Conservation (phyloP, 2,113 vertebrate genomes). For the Zosterops japonicus region DNA sequence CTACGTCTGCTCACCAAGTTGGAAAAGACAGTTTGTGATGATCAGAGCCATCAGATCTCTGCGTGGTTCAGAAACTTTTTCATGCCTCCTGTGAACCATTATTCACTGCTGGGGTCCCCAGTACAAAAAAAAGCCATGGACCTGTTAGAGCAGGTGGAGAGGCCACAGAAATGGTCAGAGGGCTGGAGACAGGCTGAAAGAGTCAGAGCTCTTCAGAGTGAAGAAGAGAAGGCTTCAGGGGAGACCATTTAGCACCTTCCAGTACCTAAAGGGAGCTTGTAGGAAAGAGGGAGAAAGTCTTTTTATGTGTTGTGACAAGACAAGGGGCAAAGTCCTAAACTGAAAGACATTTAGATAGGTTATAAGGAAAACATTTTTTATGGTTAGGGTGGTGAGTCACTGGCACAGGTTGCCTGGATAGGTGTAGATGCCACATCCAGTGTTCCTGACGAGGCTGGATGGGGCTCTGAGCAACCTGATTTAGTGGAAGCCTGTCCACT, state of each 20-base stretch:
- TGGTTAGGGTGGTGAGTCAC: neutral
- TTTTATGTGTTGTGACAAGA: neutral
- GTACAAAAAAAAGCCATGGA: neutral
- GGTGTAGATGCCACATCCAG: neutral
- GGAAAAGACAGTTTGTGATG: neutral
- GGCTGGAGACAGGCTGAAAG: neutral
- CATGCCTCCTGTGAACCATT: neutral
- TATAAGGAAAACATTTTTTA: neutral
- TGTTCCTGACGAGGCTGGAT: neutral
- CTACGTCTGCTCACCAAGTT: neutral
- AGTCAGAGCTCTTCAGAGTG: neutral
- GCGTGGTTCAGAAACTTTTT: neutral
- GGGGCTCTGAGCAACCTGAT: neutral
- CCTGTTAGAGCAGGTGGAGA: neutral
- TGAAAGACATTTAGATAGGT: neutral
- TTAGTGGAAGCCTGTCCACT: neutral
- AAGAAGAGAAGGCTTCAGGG: neutral
- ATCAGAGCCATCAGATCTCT: neutral
- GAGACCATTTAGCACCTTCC: neutral
- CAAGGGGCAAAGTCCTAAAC: neutral
- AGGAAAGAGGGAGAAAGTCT: neutral
- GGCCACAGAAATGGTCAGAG: neutral
- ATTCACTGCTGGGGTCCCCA: neutral
- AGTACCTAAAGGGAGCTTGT: neutral
- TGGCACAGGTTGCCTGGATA: neutral